phyloP scores from a whole-genome alignment of 2,888 invertebrate species.

The Sinohyriopsis cumingii region DNA sequence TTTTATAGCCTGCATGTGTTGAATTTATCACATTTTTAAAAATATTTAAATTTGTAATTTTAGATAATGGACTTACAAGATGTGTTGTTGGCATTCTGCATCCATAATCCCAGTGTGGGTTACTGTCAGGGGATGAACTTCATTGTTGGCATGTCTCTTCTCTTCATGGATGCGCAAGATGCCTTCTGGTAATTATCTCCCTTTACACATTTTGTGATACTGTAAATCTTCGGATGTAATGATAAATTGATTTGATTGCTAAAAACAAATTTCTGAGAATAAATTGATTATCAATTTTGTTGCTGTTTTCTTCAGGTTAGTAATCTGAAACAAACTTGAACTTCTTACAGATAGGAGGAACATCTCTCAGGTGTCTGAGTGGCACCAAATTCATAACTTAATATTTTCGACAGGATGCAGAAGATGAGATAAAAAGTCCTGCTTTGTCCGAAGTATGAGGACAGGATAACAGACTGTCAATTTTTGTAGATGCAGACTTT shows the following conservation, averaged over 20 bases:
- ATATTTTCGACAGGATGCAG: no score
- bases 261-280: background rate
- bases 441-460: no score
- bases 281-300: background rate
- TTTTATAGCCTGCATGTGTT: no score
- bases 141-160: slow-evolving; percentile 73
- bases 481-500: no score
- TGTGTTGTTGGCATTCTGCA: slow-evolving; percentile 74
- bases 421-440: no score
- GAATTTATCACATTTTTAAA: no score
- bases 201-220: slow-evolving; percentile 32
- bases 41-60: slow-evolving; percentile 11
- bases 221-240: background rate
- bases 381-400: no score
- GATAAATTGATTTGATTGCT: background rate
- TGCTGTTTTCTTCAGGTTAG: no score
- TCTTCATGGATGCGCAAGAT: slow-evolving; percentile 75
- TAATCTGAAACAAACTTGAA: no score
- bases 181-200: slow-evolving; percentile 73
- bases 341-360: no score
- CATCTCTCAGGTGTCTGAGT: no score
- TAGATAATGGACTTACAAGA: slow-evolving; percentile 74
- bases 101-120: slow-evolving; percentile 74
- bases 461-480: no score
- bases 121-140: slow-evolving; percentile 77